Evolutionary conservation across 1,140 invertebrate genomes (phyloP).

Genomic region (Oreohelix idahoensis): DNA sequence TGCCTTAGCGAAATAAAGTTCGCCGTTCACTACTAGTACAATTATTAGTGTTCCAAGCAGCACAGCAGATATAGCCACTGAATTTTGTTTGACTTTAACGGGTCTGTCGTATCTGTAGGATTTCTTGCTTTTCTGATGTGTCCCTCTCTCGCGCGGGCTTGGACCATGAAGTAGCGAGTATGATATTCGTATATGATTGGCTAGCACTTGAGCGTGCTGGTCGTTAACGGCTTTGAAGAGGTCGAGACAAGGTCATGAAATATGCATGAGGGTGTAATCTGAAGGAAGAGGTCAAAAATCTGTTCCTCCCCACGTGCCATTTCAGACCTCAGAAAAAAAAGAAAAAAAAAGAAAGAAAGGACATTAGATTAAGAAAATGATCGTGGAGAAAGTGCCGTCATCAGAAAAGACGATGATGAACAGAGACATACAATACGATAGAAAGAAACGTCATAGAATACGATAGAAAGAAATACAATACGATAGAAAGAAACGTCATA

Average conservation of each 20-base stretch:
- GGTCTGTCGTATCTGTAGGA: neutral
- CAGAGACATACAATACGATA: too few species aligned
- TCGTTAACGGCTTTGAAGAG: constrained; percentile 8
- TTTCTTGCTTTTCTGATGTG: neutral
- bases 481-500: too few species aligned
- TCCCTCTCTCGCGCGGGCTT: neutral
- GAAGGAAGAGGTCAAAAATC: constrained; percentile 1
- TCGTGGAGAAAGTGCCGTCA: too few species aligned
- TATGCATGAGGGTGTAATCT: constrained; percentile 12
- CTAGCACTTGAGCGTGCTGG: neutral
- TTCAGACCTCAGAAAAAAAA: neutral
- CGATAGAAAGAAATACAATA: too few species aligned
- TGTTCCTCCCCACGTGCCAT: neutral
- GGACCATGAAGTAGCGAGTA: neutral
- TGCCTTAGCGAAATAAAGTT: too few species aligned
- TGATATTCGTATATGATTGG: constrained; percentile 3
- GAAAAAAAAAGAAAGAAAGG: too few species aligned
- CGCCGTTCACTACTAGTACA: too few species aligned
- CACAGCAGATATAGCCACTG: neutral
- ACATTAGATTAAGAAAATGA: too few species aligned
- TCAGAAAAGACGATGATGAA: too few species aligned
- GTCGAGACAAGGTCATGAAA: constrained; percentile 14
- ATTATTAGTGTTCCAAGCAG: neutral
- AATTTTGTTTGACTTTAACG: neutral
- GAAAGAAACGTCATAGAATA: too few species aligned